Evolutionary conservation across 1,140 invertebrate species (phyloP), one percentile per base, ranked within the genome.

Genomic region (Heliothis subflexa): DNA sequence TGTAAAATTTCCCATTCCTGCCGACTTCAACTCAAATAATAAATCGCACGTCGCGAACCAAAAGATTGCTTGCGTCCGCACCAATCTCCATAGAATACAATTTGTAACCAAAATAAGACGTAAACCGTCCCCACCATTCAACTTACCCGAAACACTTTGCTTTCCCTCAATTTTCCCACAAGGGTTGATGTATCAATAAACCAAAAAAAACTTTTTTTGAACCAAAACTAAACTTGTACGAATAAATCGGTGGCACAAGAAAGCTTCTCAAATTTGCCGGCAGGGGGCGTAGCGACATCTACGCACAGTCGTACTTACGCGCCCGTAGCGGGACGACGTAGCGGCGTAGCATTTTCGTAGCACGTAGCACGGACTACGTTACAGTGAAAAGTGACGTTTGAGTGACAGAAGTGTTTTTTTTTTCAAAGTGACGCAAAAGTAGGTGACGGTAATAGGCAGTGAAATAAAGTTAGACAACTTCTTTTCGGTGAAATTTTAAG

Each of bases 101-200:
- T 13, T n/a, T 47, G n/a, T n/a, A 25, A 40, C 59, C 9, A 62
- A 68, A 2, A 13, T 21, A 25, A 50, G 3, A 9, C 3, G 40
- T 16, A 40, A 49, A 59, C 71, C 71, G 71, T 55, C 71, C 28
- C 9, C 28, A 5, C 21, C 52, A 72, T 73, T 73, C 40, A 45
- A 33, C 13, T 16, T 10, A 49, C 33, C 33, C 40, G 16, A 73
- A 47, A 45, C 28, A 40, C 70, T 72, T 73, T 73, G 55, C 40
- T 59, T 45, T 61, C 71, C 71, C 52, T 72, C 70, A 72, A 73
- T 73, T 73, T 59, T 40, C 54, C 71, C 64, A 5, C 33, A 57
- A 73, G 71, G 71, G 71, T 73, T 61, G 45, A 59, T 59, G 71
- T 57, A 73, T 61, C 71, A 73, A 73, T 73, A 61, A 47, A 61